Base-by-base conservation (phyloP, 2,888 invertebrate species). In the Diadegma fenestrale region DNA sequence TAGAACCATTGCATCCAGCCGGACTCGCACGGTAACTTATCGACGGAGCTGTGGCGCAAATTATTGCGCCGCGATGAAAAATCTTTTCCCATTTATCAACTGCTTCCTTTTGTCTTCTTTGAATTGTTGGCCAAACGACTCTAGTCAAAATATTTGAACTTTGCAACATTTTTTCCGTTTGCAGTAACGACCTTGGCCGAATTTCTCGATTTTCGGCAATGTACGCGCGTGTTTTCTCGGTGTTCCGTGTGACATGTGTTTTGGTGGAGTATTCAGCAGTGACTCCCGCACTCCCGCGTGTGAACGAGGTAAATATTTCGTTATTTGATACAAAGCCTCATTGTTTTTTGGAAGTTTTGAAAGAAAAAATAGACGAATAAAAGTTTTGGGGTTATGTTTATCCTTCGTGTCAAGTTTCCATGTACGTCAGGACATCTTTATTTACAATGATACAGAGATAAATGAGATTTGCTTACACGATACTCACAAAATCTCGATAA, bases 391-490 rank as follows among this genome's bases (percentile, higher is more conserved):
- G 26, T 14, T 17, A 43, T 8, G 33, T 30, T 48, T 51, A 19
- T 51, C 19, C 10, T 51, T 19, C 4, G 22, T 72, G 2, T 10
- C 14, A 41, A 41, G n/a, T 48, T 33, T 76, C 48, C 3, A 51
- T 75, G 43, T 75, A 75, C 22, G 68, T 45, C 81, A 75, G 37
- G 68, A 73, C 72, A 26, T 61, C 37, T 85, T 85, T 85, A 85
- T 85, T 85, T 85, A 85, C 84, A 85, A 76, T 75, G 79, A 69
- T 51, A 77, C 75, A 75, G 51, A 41, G 61, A 72, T 71, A 73
- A 26, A 26, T 54, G 7, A 48, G 8, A 33, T 73, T 26, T 43
- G 51, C 26, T 66, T 30, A 71, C 30, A 71, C 64, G 8, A 48
- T 19, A 33, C n/a, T n/a, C 10, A 33, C 14, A 64, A 48, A n/a